These are phyloP conservation scores for Bombus balteatus DNA, from an alignment of 1,140 invertebrate genomes.

Conservation along the genomic window DNA sequence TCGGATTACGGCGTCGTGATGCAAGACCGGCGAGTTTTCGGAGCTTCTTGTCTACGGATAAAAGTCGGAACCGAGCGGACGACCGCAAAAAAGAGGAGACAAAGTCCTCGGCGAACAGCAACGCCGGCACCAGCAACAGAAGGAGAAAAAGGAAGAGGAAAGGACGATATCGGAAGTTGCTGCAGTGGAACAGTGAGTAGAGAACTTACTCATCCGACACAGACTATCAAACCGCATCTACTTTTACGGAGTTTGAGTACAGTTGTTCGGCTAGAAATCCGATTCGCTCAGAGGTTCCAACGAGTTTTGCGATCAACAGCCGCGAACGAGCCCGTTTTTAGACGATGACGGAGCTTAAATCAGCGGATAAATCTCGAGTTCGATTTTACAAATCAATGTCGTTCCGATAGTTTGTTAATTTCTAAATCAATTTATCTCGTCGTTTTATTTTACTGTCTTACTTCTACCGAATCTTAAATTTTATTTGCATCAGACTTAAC, in stretches of 20 bases:
- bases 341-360: background rate
- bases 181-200: conserved; percentile 35
- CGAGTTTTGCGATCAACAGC: background rate
- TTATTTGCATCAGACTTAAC: too few relatives aligned
- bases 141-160: background rate
- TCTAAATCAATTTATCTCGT: too few relatives aligned
- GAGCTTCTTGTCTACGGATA: conserved; percentile 35
- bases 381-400: background rate
- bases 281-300: background rate
- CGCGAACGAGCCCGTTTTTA: background rate
- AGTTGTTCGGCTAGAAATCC: background rate
- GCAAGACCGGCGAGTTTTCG: conserved; percentile 34
- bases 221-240: background rate
- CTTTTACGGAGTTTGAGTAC: background rate
- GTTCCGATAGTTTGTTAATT: too few relatives aligned
- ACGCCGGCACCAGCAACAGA: background rate
- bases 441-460: too few relatives aligned
- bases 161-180: conserved; percentile 29
- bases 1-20: conserved; percentile 22
- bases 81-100: conserved; percentile 32
- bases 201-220: background rate
- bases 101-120: background rate
- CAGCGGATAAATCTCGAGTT: background rate
- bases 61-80: conserved; percentile 20
- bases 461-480: too few relatives aligned